These are phyloP conservation scores for Trissolcus japonicus DNA, from an alignment of 2,888 invertebrate species.

Conservation along the genomic window DNA sequence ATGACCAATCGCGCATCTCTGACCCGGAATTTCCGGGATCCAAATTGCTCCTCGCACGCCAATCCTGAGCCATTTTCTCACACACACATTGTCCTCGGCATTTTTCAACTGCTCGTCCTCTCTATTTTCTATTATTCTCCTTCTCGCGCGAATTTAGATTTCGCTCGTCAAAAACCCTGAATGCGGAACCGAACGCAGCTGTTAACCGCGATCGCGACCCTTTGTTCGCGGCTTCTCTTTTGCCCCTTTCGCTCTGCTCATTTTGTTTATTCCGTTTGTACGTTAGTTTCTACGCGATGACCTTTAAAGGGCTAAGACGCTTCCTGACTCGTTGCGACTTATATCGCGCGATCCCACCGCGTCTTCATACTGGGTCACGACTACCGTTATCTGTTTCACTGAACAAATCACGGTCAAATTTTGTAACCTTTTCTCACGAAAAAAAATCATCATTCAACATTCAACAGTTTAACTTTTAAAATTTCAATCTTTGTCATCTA, in stretches of 20 bases:
- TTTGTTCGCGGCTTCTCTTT: constrained; percentile 58
- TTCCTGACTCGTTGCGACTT: constrained; percentile 63
- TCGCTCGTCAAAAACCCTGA: constrained; percentile 47
- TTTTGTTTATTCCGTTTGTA: constrained; percentile 46
- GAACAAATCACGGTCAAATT: too few species aligned
- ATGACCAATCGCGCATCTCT: constrained; percentile 44
- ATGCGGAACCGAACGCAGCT: constrained; percentile 59
- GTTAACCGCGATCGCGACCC: constrained; percentile 56
- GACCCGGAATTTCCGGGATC: constrained; percentile 64
- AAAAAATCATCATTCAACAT: too few species aligned
- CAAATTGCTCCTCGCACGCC: constrained; percentile 54
- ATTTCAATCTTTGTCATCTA: too few species aligned
- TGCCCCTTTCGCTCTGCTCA: constrained; percentile 49
- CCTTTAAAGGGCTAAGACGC: constrained; percentile 63
- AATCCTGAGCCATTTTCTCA: constrained; percentile 49
- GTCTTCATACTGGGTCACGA: constrained; percentile 67
- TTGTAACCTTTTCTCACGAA: too few species aligned
- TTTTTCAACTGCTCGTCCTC: constrained; percentile 11
- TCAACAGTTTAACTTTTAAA: too few species aligned
- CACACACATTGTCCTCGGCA: constrained; percentile 17
- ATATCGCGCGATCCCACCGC: constrained; percentile 57
- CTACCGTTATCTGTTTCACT: constrained; percentile 61
- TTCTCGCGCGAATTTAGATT: constrained; percentile 21
- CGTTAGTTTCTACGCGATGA: constrained; percentile 56
- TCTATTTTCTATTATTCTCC: constrained; percentile 23